Percentiles rank a stretch among this genome's conserved stretches.
Conservation (phyloP, 2,113 vertebrate species). For the Eubucco bourcierii region DNA sequence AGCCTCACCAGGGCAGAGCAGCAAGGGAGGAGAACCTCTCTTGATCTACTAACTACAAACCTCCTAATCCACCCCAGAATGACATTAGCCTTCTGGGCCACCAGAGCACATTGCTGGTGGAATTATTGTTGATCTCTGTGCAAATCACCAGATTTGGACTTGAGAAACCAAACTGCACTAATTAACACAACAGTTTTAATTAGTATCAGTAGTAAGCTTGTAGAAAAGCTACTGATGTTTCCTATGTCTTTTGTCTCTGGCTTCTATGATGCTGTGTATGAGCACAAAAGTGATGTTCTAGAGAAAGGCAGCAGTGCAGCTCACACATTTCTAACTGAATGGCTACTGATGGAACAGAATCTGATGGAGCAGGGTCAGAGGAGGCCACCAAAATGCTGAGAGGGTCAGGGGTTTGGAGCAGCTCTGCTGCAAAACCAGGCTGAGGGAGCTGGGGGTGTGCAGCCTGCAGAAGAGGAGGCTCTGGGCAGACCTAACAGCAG, state of each 20-base stretch:
- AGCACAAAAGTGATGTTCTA: rapidly evolving
- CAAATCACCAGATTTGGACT: not conserved
- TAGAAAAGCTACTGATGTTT: not conserved
- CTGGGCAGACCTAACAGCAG: no score
- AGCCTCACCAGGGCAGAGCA: no score
- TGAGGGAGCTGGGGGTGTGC: no score
- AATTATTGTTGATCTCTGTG: not conserved
- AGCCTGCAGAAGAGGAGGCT: no score
- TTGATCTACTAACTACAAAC: no score
- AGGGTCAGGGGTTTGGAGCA: no score
- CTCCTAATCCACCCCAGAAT: no score
- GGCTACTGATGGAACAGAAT: not conserved
- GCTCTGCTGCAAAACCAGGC: no score
- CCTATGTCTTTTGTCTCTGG: not conserved
- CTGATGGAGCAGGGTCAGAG: not conserved
- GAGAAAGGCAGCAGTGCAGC: not conserved
- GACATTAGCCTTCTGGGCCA: no score
- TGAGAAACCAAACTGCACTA: not conserved
- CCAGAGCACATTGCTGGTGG: not conserved
- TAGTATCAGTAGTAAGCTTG: not conserved
- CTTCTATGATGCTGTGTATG: not conserved
- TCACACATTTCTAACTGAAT: not conserved
- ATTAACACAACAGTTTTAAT: not conserved
- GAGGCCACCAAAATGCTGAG: no score
- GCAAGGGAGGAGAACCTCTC: no score